phyloP scores from a whole-genome alignment of 2,888 invertebrate genomes.

The Eugnorisma glareosa region DNA sequence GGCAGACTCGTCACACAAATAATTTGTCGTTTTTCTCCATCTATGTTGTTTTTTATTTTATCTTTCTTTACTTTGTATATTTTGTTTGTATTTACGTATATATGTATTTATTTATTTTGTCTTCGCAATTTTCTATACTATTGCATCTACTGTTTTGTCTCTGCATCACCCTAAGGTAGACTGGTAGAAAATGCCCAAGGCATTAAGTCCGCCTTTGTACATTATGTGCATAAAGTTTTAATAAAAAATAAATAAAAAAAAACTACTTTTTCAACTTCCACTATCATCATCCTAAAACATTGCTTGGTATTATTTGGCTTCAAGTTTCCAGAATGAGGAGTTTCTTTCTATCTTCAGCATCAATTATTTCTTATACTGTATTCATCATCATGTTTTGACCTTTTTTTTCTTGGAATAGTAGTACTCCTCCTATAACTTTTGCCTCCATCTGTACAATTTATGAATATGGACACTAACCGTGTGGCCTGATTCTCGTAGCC shows the following conservation, averaged over 20 bases:
- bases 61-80: too few species aligned
- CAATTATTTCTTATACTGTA: background rate
- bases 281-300: background rate
- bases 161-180: too few species aligned
- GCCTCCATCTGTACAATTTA: background rate
- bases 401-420: background rate
- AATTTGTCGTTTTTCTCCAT: too few species aligned
- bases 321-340: background rate
- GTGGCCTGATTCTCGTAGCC: conserved; percentile 68
- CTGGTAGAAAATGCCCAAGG: too few species aligned
- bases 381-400: background rate
- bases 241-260: background rate
- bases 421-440: background rate
- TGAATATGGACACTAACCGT: conserved; percentile 68
- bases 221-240: too few species aligned
- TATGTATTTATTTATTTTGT: too few species aligned
- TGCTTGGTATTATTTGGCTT: background rate
- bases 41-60: too few species aligned
- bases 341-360: background rate
- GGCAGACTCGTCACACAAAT: too few species aligned
- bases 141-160: too few species aligned
- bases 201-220: too few species aligned
- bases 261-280: background rate
- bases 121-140: too few species aligned
- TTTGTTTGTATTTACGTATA: too few species aligned